Percentiles rank a stretch among this genome's conserved stretches.
Evolutionary conservation across 2,797 vertebrate species (phyloP).

Genomic region (Falco novaeseelandiae): DNA sequence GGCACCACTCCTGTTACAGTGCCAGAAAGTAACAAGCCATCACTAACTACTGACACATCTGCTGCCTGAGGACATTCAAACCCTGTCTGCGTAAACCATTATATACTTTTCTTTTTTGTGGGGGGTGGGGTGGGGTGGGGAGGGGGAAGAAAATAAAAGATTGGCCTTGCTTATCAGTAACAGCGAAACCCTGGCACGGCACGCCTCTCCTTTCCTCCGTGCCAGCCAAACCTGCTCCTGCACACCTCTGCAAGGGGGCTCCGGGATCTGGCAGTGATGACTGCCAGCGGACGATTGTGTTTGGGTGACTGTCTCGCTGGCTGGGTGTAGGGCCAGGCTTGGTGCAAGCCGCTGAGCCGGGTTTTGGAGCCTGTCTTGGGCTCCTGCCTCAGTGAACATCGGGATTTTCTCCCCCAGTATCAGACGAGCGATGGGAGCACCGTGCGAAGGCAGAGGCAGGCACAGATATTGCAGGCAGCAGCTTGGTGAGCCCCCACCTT

Average conservation of each 20-base stretch:
- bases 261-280: background rate
- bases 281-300: background rate
- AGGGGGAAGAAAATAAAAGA: background rate
- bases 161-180: background rate
- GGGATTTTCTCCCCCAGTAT: background rate
- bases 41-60: constrained; percentile 16
- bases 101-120: background rate
- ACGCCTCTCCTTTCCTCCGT: background rate
- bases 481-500: background rate
- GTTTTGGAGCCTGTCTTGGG: background rate
- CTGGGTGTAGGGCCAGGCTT: background rate
- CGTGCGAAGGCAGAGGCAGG: background rate
- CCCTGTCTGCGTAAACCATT: background rate
- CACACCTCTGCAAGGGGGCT: background rate
- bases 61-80: constrained; percentile 35
- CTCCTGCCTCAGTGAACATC: background rate
- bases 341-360: background rate
- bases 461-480: background rate
- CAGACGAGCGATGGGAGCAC: background rate
- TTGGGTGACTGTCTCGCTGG: background rate
- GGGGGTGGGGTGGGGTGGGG: too few relatives aligned
- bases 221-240: background rate
- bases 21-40: background rate
- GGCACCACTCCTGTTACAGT: background rate
- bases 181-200: background rate